Evolutionary conservation across 2,113 vertebrate genomes (phyloP).

Genomic region (Glaucomys volans): DNA sequence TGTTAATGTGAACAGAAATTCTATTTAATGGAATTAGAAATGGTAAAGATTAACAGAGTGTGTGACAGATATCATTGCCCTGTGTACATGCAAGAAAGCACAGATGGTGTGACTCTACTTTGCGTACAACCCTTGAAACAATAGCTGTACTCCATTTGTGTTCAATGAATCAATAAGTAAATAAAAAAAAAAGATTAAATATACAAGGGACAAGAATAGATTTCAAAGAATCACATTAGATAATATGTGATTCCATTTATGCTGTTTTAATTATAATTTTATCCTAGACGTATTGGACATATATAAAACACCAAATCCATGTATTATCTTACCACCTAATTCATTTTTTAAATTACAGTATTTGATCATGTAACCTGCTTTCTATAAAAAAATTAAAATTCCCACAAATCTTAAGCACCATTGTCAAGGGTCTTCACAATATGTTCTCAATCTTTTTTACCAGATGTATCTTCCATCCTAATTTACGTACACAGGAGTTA

Average conservation of each 20-base stretch:
- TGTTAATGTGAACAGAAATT: not conserved
- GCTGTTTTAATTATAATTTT: not conserved
- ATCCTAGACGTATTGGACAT: not conserved
- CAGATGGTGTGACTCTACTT: too few relatives aligned
- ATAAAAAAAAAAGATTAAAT: not conserved
- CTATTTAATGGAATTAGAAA: not conserved
- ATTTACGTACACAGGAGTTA: not conserved
- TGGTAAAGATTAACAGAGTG: too few relatives aligned
- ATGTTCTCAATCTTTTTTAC: not conserved
- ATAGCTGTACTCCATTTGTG: too few relatives aligned
- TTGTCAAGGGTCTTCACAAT: not conserved
- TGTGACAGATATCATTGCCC: too few relatives aligned
- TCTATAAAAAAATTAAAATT: not conserved
- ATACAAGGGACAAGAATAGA: not conserved
- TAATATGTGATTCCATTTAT: not conserved
- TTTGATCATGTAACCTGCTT: not conserved
- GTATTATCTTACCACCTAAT: not conserved
- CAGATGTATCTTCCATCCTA: not conserved
- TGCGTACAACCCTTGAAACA: too few relatives aligned
- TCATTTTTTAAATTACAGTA: not conserved
- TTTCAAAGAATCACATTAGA: conserved; percentile 2
- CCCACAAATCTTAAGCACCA: not conserved
- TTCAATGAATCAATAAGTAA: too few relatives aligned
- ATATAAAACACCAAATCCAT: not conserved
- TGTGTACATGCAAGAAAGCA: too few relatives aligned